Evolutionary conservation across 2,113 vertebrate species (phyloP), one percentile per base, ranked within the genome.

Genomic region (Abramis brama): DNA sequence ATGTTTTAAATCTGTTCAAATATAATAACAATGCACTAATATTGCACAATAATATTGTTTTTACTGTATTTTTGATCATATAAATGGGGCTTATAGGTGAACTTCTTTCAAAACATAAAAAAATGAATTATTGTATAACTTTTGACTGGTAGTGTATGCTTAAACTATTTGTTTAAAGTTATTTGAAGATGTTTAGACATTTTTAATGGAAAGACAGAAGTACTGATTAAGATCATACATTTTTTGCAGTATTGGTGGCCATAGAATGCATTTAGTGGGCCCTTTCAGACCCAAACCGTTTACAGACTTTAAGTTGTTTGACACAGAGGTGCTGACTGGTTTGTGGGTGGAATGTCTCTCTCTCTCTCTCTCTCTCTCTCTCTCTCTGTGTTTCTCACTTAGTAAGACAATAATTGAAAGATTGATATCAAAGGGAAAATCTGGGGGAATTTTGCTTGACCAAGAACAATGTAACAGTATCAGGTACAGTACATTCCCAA

Each of bases 261-360:
- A 80, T 27, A 43, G 75, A 68, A 76, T 39, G 59, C 27, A 71
- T 85, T 62, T 45, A 33, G 68, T 39, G 19, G 6, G 82, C 30
- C 68, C 59, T 84, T 85, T 79, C 57, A 64, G 60, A 85, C 71
- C 84, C 85, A 89, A 82, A 79, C 27, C 82, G 30, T 78, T 64
- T 89, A 50, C 76, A 89, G 86, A 86, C 70, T 47, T 86, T 89
- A 80, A 86, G 80, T 75, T 47, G 47, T 60, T 43, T 84, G 73
- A 86, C 84, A 71, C 68, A 30, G 70, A 84, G 88, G 86, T 87
- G 88, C 85, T 84, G 86, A 84, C 77, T 88, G 82, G 71, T 73
- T 85, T 87, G 78, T 75, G 88, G 84, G 78, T 55, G 71, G 85
- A 73, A 82, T 76, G 84, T 43, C 50, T 55, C 50, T 64, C 68